These are phyloP conservation scores for Eulemur rufifrons DNA, from an alignment of 2,113 vertebrate genomes.

Conservation along the genomic window DNA sequence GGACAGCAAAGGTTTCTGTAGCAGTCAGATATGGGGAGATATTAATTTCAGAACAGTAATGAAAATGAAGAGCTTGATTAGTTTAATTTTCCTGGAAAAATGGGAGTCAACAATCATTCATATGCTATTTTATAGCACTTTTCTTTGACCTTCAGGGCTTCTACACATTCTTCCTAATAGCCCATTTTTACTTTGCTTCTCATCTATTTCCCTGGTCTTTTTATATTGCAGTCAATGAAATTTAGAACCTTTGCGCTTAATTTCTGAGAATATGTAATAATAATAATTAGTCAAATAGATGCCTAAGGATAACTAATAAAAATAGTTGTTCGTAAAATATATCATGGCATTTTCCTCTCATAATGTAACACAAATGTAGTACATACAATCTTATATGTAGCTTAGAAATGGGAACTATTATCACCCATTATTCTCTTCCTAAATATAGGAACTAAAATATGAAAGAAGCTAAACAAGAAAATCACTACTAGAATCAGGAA, in stretches of 20 bases:
- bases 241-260: background rate
- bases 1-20: background rate
- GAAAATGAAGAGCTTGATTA: background rate
- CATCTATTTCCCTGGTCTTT: background rate
- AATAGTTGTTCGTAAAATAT: background rate
- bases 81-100: background rate
- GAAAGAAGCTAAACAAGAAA: constrained; percentile 38
- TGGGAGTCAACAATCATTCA: background rate
- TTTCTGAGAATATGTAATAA: background rate
- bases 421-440: background rate
- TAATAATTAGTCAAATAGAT: background rate
- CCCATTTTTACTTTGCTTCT: background rate
- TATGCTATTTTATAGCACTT: background rate
- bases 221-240: background rate
- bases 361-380: background rate
- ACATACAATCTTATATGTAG: background rate
- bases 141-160: background rate
- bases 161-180: background rate
- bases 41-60: background rate
- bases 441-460: constrained; percentile 14
- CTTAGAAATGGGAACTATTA: background rate
- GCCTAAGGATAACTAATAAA: background rate
- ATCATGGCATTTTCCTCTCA: background rate
- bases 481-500: background rate
- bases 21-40: background rate